Evolutionary conservation across 1,140 invertebrate genomes (phyloP), one percentile per base, ranked within the genome.

Genomic region (Macrostomum lignano): DNA sequence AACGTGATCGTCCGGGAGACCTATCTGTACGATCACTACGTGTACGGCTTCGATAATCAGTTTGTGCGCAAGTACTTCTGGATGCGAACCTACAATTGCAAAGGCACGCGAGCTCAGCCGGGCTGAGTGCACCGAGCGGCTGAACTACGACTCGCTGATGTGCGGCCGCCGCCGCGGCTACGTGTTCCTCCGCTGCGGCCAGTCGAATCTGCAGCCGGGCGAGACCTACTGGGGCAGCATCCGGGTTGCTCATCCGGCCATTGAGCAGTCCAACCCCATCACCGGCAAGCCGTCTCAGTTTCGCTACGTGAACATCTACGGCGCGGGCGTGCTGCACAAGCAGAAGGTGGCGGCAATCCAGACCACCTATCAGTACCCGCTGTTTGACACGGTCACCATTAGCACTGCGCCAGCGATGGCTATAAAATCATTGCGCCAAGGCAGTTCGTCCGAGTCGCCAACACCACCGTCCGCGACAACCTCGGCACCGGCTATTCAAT

Each of bases 211-310:
- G 4, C 64, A 69, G 9, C 49, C 63, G 3, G 58, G 60, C 7
- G 55, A 69, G 25, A 67, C 77, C 28, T 84, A 91, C 51, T 98
- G 88, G 86, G 88, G 86, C 25, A 88, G 86, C 17, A 71, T 96
- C 36, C 56, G 84, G 26, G 86, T 96, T 55, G 69, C 79, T 5
- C 69, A 73, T 47, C 66, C 71, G 14, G 69, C 74, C 44, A 84
- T 88, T 49, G 84, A 94, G 50, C 70, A 49, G 25, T 33, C 43
- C 23, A 14, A 72, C 53, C 69, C 71, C 39, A 55, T 73, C 4
- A 76, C 73, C 44, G 71, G 74, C 44, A 66, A 74, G 46, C 64
- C 45, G 67, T 68, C 37, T 68, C 67, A 0, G 44, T 67, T 96
- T 31, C 67, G 74, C 45, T 73, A 70, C 46, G 69, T 91, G 0